Percentiles rank a stretch among this genome's conserved stretches.
phyloP scores from a whole-genome alignment of 2,888 invertebrate genomes.

The Nemotelus nigrinus region DNA sequence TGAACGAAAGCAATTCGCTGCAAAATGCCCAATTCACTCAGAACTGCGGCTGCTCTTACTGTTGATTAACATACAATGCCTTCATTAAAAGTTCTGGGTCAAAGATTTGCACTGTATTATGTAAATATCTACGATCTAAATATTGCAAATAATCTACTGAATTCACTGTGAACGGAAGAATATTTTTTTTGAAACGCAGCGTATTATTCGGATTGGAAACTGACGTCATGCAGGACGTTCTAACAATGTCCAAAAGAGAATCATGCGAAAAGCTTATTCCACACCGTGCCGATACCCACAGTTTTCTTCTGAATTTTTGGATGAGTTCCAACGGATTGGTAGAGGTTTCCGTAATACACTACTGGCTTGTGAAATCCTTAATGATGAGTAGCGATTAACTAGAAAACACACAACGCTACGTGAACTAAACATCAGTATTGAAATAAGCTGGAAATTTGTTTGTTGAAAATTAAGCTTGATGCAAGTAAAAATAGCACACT shows the following conservation, averaged over 20 bases:
- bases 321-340: slow-evolving; percentile 17
- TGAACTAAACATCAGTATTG: not conserved
- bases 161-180: not conserved
- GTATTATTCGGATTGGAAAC: not conserved
- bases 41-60: not conserved
- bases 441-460: not conserved
- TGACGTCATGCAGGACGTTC: not conserved
- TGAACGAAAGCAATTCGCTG: slow-evolving; percentile 29
- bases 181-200: too few species aligned
- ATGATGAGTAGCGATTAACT: slow-evolving; percentile 2
- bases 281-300: not conserved
- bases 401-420: not conserved
- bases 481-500: not conserved
- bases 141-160: not conserved
- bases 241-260: too few species aligned
- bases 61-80: slow-evolving; percentile 17
- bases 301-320: slow-evolving; percentile 25
- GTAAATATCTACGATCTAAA: not conserved
- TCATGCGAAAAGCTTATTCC: too few species aligned
- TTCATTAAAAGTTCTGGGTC: not conserved
- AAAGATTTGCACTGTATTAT: not conserved
- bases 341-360: not conserved
- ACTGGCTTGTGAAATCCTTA: not conserved
- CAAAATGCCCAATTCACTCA: not conserved
- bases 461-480: not conserved